Percentiles rank a stretch among this genome's conserved stretches.
Conservation (phyloP, 2,888 invertebrate genomes). For the Rhagonycha lutea region DNA sequence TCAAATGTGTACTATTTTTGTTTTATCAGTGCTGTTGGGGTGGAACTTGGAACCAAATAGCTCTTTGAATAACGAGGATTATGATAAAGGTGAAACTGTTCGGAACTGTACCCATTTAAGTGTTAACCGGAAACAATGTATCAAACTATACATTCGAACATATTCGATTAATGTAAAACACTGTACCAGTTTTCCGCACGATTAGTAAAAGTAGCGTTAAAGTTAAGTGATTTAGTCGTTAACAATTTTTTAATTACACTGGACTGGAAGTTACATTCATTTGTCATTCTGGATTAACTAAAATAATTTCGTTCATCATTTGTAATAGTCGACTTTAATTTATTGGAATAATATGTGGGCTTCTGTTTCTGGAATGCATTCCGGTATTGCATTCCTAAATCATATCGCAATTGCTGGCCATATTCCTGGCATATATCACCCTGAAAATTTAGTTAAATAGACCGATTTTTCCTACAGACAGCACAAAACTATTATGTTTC, state of each 20-base stretch:
- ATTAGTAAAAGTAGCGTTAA: not conserved
- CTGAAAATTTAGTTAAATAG: not conserved
- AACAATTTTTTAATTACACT: not conserved
- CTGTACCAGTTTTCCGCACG: not conserved
- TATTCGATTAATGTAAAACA: not conserved
- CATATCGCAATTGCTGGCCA: not conserved
- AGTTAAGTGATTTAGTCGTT: not conserved
- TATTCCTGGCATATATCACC: not conserved
- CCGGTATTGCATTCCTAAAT: not conserved
- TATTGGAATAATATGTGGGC: not conserved
- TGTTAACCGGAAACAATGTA: not conserved
- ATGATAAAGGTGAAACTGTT: not conserved
- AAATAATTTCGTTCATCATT: not conserved
- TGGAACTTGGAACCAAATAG: not conserved
- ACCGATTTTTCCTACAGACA: not conserved
- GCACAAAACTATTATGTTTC: not conserved
- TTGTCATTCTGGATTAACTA: not conserved
- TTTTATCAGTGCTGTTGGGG: not conserved
- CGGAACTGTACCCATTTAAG: not conserved
- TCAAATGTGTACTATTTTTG: not conserved
- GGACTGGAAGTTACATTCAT: not conserved
- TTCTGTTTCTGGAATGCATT: not conserved
- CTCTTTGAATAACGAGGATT: not conserved
- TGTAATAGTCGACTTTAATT: not conserved
- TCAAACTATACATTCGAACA: not conserved